Evolutionary conservation across 2,888 invertebrate genomes (phyloP), one percentile per base, ranked within the genome.

Genomic region (Melolontha melolontha): DNA sequence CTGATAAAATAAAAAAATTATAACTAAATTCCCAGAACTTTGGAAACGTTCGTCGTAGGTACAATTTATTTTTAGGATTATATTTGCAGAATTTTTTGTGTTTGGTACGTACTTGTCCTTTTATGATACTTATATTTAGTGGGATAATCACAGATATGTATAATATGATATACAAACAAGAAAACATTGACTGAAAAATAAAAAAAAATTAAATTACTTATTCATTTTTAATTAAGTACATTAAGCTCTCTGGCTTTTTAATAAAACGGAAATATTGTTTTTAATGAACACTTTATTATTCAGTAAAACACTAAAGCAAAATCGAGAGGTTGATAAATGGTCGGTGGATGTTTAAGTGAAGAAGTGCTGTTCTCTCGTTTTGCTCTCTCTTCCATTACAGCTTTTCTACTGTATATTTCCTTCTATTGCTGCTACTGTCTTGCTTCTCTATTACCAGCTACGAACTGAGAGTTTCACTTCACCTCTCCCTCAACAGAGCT

Each of bases 271-370:
- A 54, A 64, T 64, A 64, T 64, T 64, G 44, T 64, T 64, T 54
- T 64, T 64, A 64, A 64, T 64, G 64, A 64, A 52, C 52, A 42
- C 64, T 64, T 64, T 44, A 54, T 64, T 64, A 64, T 64, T 54
- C 64, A 52, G 54, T 52, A 64, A 64, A 64, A 54, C 39, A 64
- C 52, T 54, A 64, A 52, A 64, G 64, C 50, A 66, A 55, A 66
- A 66, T 57, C 57, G 66, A 66, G 57, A 49, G 66, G 57, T 66
- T 66, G 66, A 66, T 66, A 66, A 66, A 66, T 55, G 73, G 59
- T 75, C 72, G 72, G 71, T 69, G 72, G 68, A 70, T 73, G 74
- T 75, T 75, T 76, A 78, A 78, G 76, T 75, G 77, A 75, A 75
- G 74, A 74, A 64, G 65, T 66, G 74, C 74, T 73, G 75, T 22